Evolutionary conservation across 2,888 invertebrate species (phyloP).

Genomic region (Tachystola acroxantha): DNA sequence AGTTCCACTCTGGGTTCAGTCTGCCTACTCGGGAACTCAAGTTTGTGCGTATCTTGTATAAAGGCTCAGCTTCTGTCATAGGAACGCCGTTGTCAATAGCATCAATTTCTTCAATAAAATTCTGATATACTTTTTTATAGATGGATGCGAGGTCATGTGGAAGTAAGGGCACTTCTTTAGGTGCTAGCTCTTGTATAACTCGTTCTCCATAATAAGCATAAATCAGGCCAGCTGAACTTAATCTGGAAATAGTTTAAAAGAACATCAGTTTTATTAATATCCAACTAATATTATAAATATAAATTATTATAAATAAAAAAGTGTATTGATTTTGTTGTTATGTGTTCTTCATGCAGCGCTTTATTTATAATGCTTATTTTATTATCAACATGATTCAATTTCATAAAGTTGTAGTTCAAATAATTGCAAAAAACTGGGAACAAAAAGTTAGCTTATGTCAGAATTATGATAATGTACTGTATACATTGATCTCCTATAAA

Average conservation of each 20-base stretch:
- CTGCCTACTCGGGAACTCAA: slow-evolving; percentile 85
- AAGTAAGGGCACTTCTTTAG: slow-evolving; percentile 51
- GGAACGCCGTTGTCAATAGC: slow-evolving; percentile 98
- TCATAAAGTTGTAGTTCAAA: too few species aligned
- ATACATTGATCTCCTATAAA: too few species aligned
- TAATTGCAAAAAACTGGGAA: too few species aligned
- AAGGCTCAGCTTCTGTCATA: slow-evolving; percentile 84
- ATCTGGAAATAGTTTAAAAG: slow-evolving; percentile 80
- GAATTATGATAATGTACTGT: too few species aligned
- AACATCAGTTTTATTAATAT: too few species aligned
- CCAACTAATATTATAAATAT: too few species aligned
- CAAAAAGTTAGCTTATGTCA: too few species aligned
- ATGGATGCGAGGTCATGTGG: slow-evolving; percentile 74
- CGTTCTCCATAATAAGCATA: slow-evolving; percentile 93
- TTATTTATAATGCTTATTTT: too few species aligned
- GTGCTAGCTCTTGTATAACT: slow-evolving; percentile 80
- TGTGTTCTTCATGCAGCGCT: too few species aligned
- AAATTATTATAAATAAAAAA: background rate
- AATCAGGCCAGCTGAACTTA: slow-evolving; percentile 96
- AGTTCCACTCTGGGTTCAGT: slow-evolving; percentile 93
- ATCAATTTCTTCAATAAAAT: slow-evolving; percentile 95
- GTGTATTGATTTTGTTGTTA: too few species aligned
- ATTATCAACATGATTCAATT: too few species aligned
- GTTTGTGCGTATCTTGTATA: slow-evolving; percentile 88
- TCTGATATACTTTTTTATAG: slow-evolving; percentile 88